Evolutionary conservation across 2,797 vertebrate species (phyloP), one percentile per base, ranked within the genome.

Genomic region (Rallus crepitans): DNA sequence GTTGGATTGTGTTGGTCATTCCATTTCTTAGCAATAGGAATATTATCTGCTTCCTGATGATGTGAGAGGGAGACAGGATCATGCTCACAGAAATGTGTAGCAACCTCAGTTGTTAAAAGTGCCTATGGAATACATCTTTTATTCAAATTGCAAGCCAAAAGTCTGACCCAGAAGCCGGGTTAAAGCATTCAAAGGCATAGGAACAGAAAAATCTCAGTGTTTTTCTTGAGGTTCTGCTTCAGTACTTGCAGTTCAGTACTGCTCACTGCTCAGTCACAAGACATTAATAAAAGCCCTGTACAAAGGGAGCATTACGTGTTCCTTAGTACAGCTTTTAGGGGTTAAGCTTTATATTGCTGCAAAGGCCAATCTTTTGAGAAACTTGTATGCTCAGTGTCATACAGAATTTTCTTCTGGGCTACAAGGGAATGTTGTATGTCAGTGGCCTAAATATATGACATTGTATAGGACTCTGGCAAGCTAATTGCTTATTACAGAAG

Each of bases 401-500:
- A 56, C 28, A 59, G 15, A 35, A 2, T 30, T 20, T 81, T 77
- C 79, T 86, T 11, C 53, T 47, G 20, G 19, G 24, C 20, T 94
- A 52, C 39, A 86, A 76, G 45, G 20, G 47, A 86, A 82, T 91
- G 85, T 87, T 91, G 6, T 78, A 50, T 83, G 33, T 87, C 86
- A 87, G 40, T 65, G 66, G 37, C 55, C 82, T 96, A 96, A 87
- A 89, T 95, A 75, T 64, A 92, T 92, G 81, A 94, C 86, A 88
- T 87, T 65, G 89, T 73, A 48, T 77, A 90, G 94, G 89, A 68
- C 82, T 89, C 93, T 79, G 68, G 79, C 47, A 88, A 83, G 59
- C 23, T 94, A 96, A 96, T 94, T 94, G 79, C 90, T 92, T 97
- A 73, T 94, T 95, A 69, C n/a, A 81, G 84, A 80, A 56, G 83